Percentiles rank a stretch among this genome's conserved stretches.
phyloP scores from a whole-genome alignment of 1,140 invertebrate species.

The Coptotermes formosanus region DNA sequence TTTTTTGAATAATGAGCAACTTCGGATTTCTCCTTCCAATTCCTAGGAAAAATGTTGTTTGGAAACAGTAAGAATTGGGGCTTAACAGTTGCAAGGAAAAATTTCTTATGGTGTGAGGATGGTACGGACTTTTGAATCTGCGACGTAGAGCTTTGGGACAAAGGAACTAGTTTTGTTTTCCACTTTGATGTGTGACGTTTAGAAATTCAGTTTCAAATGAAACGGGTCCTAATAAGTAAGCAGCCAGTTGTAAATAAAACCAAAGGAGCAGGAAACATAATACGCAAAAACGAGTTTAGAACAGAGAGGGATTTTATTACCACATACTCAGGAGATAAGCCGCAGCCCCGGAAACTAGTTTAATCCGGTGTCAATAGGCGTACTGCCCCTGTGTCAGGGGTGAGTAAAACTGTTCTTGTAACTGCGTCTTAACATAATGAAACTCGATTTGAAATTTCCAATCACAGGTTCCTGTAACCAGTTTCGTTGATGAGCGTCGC shows the following conservation, averaged over 20 bases:
- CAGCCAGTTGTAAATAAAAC: neutral
- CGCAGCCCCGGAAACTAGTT: neutral
- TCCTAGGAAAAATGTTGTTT: neutral
- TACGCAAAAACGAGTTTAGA: neutral
- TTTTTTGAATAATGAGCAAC: neutral
- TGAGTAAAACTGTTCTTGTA: neutral
- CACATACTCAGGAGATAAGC: neutral
- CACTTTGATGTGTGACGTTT: neutral
- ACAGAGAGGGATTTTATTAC: neutral
- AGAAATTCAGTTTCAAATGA: neutral
- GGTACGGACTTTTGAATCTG: neutral
- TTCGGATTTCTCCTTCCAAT: neutral
- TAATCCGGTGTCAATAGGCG: neutral
- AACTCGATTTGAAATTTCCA: neutral
- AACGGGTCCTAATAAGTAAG: neutral
- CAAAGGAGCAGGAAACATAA: neutral
- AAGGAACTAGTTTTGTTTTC: conserved; percentile 1
- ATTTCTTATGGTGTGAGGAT: neutral
- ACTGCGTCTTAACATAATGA: neutral
- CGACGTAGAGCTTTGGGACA: neutral
- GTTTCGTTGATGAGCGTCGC: too few relatives aligned
- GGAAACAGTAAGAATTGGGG: neutral
- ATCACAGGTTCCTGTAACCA: neutral
- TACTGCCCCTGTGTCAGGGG: neutral
- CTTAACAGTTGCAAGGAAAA: neutral